Percentiles rank a stretch among this genome's conserved stretches.
Conservation (phyloP, 2,113 vertebrate genomes). For the Mustela nigripes region DNA sequence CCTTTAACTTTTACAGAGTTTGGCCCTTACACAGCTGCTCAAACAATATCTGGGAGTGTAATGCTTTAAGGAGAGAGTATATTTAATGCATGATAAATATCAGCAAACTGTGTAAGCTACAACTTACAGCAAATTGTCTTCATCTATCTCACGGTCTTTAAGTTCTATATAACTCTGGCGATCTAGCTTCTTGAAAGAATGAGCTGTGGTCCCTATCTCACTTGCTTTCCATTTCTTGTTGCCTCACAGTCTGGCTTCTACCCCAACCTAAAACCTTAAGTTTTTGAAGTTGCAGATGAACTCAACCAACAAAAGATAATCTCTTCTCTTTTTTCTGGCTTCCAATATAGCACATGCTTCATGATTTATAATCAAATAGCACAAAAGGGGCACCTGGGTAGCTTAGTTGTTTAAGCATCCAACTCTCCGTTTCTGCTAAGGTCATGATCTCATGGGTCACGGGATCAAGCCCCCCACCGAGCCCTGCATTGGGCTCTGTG, state of each 20-base stretch:
- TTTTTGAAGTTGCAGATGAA: not conserved
- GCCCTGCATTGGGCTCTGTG: not conserved
- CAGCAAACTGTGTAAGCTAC: not conserved
- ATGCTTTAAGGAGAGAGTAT: not conserved
- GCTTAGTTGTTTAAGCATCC: not conserved
- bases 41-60: not conserved
- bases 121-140: not conserved
- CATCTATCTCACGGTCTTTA: not conserved
- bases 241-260: not conserved
- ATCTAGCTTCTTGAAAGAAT: not conserved
- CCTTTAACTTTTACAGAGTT: not conserved
- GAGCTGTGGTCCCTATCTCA: not conserved
- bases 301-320: not conserved
- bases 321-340: not conserved
- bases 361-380: conserved; percentile 5
- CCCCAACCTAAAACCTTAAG: not conserved
- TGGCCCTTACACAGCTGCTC: not conserved
- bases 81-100: not conserved
- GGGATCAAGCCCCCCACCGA: not conserved
- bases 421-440: not conserved
- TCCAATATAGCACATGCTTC: not conserved
- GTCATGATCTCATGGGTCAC: not conserved
- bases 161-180: not conserved
- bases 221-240: not conserved
- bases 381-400: not conserved